A percentile compares a stretch with the other conserved stretches of the same genome.
Conservation (phyloP, 2,797 vertebrate genomes). For the Hippopotamyrus pictus region DNA sequence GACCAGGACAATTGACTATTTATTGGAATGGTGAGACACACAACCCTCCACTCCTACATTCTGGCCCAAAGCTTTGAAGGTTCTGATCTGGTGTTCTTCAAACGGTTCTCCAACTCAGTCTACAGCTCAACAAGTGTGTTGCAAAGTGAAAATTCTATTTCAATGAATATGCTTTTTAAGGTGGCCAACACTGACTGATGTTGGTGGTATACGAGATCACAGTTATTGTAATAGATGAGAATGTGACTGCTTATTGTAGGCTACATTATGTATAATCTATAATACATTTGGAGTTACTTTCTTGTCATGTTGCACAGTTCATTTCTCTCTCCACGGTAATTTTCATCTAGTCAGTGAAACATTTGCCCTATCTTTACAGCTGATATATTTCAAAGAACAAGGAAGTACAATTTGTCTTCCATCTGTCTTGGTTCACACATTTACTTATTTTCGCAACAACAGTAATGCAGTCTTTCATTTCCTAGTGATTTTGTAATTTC, state of each 20-base stretch:
- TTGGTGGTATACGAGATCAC: background rate
- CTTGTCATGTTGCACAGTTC: background rate
- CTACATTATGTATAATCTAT: background rate
- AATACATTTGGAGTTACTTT: background rate
- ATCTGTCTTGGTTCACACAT: background rate
- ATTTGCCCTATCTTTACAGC: background rate
- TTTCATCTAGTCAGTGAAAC: background rate
- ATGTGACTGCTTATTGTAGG: background rate
- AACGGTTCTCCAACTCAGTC: background rate
- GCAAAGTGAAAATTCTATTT: background rate
- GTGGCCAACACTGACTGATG: background rate
- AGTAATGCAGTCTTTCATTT: background rate
- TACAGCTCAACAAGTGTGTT: background rate
- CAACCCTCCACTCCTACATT: background rate
- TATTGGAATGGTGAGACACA: background rate
- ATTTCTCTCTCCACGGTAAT: background rate
- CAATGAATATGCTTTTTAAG: background rate
- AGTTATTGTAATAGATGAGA: background rate
- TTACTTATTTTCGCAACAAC: background rate
- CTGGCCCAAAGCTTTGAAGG: background rate
- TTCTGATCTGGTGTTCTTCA: background rate
- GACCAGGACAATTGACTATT: background rate
- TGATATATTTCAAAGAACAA: background rate
- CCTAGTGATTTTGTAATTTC: background rate
- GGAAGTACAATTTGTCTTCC: background rate